phyloP scores from a whole-genome alignment of 2,888 invertebrate species.

The Tetragnatha montana region DNA sequence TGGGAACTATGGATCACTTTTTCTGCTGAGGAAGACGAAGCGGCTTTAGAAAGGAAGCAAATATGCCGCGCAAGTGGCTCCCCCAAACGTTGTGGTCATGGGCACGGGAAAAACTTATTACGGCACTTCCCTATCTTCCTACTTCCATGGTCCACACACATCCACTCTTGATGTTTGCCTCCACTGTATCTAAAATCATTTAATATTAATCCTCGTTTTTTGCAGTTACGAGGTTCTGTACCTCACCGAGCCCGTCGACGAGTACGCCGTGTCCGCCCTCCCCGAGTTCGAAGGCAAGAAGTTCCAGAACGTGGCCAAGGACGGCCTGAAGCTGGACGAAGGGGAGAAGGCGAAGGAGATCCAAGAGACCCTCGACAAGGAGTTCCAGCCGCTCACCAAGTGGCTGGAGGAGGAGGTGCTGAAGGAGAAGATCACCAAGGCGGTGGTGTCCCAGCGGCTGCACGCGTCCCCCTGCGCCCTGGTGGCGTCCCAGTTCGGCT shows the following conservation, averaged over 20 bases:
- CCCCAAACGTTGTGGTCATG: too few species aligned
- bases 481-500: slow-evolving; percentile 96
- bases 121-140: too few species aligned
- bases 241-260: slow-evolving; percentile 97
- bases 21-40: too few species aligned
- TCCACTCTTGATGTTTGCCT: too few species aligned
- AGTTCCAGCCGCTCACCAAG: slow-evolving; percentile 90
- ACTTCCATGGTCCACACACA: too few species aligned
- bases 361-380: slow-evolving; percentile 84
- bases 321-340: slow-evolving; percentile 90
- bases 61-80: too few species aligned
- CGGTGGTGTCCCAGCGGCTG: slow-evolving; percentile 89
- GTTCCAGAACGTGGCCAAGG: slow-evolving; percentile 99
- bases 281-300: slow-evolving; percentile 99
- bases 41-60: too few species aligned
- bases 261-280: slow-evolving; percentile 95
- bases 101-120: too few species aligned
- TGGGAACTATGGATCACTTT: too few species aligned
- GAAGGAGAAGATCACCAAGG: slow-evolving; percentile 87
- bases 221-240: slow-evolving; percentile 89
- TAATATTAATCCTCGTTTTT: too few species aligned
- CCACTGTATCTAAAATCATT: too few species aligned
- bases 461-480: slow-evolving; percentile 95
- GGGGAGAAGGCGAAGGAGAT: slow-evolving; percentile 83
- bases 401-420: slow-evolving; percentile 91